Evolutionary conservation across 2,797 vertebrate species (phyloP), one percentile per base, ranked within the genome.

Genomic region (Lacerta bilineata): DNA sequence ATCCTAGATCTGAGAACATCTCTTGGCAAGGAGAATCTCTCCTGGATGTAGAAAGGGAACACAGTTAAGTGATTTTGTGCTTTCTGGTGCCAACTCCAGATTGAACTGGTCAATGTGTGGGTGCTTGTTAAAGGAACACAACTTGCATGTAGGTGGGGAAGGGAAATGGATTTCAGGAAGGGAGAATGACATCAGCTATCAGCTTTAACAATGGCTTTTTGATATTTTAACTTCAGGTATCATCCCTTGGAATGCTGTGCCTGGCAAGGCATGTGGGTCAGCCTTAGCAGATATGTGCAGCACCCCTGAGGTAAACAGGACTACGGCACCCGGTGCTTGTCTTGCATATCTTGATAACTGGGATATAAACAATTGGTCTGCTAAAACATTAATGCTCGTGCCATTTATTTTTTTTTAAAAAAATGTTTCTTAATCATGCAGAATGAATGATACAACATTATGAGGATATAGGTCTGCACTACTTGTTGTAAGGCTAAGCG

Each of bases 231-330:
- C 92, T 95, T 43, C 96, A 99, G 99, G 99, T 93, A 98, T 99
- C 86, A 98, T 99, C 94, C 98, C 99, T 2, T 99, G 99, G 98
- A 99, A 97, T 5, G 98, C 98, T 83, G 97, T 97, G 80, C 99
- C 99, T 64, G 99, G 98, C 77, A 98, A 97, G 94, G 98, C 98
- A 85, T 99, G 99, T 50, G 99, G 98, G 91, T 95, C 97, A 0
- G 97, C 97, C 80, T 96, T 99, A 92, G 97, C 97, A 71, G 97
- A 98, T 91, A 98, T 99, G 95, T 99, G 99, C 96, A 98, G 97
- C 95, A 98, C 98, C 0, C 98, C 95, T 41, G 98, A 99, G 97
- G 99, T 99, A 97, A 92, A 89, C 25, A 75, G 18, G 18, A 2
- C 5, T 0, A 0, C 39, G 20, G 33, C 36, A 5, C 64, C 0